Percentiles rank a stretch among this genome's conserved stretches.
phyloP scores from a whole-genome alignment of 2,888 invertebrate genomes.

The Ophioninae sp. region DNA sequence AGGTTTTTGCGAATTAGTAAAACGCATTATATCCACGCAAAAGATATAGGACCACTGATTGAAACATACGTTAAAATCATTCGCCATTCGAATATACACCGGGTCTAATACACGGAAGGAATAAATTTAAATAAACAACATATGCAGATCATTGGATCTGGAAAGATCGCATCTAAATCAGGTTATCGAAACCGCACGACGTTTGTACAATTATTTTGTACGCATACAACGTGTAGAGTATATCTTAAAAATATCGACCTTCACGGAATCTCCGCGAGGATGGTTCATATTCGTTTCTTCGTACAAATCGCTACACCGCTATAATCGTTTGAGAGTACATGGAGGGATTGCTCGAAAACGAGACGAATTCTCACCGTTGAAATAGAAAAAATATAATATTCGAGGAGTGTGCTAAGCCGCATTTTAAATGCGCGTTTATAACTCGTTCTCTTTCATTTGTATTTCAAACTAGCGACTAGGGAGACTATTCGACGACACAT shows the following conservation, averaged over 20 bases:
- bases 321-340: neutral
- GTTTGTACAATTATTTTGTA: constrained; percentile 18
- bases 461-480: constrained; percentile 46
- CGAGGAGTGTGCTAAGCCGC: neutral
- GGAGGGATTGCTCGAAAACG: neutral
- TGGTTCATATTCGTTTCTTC: neutral
- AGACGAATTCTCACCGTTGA: constrained; percentile 12
- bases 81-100: neutral
- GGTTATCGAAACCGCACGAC: neutral
- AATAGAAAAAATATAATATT: constrained; percentile 57
- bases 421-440: constrained; percentile 35
- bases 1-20: no score
- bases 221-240: constrained; percentile 6
- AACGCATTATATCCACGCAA: neutral
- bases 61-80: neutral
- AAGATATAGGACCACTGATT: neutral
- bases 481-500: constrained; percentile 39
- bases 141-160: neutral
- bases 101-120: neutral
- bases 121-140: neutral
- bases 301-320: constrained; percentile 16
- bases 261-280: neutral
- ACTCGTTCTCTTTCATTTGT: constrained; percentile 18
- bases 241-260: constrained; percentile 50
- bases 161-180: neutral